Conservation (phyloP, 2,113 vertebrate species). For the Pelodiscus sinensis region DNA sequence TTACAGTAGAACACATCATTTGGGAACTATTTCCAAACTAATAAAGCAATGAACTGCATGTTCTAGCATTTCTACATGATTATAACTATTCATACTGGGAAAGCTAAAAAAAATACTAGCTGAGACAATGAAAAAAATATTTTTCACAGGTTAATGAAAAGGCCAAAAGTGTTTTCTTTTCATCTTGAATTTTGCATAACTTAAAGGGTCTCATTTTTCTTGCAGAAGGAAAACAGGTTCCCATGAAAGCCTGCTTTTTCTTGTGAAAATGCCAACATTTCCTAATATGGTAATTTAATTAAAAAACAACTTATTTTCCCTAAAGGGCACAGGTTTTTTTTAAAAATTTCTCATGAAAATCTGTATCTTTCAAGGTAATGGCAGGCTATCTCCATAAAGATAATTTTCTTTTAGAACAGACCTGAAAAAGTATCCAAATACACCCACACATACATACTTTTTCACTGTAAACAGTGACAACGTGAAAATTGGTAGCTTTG, state of each 20-base stretch:
- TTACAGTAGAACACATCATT: fast-evolving
- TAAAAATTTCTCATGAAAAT: not conserved
- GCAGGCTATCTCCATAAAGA: not conserved
- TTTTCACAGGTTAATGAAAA: not conserved
- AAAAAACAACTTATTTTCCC: conserved; percentile 2
- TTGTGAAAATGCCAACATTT: not conserved
- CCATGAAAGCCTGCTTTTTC: not conserved
- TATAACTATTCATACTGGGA: not conserved
- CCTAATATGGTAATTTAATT: not conserved
- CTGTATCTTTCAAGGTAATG: not conserved
- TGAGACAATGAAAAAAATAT: not conserved
- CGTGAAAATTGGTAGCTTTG: not conserved
- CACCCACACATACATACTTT: not conserved
- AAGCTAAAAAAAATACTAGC: not conserved
- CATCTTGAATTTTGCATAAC: not conserved
- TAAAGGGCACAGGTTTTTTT: not conserved
- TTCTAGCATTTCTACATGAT: not conserved
- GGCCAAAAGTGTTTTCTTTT: not conserved
- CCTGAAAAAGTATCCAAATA: not conserved
- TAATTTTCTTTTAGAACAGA: not conserved
- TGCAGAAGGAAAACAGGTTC: not conserved
- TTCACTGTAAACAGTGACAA: not conserved
- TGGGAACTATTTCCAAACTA: not conserved
- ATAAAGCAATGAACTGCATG: fast-evolving
- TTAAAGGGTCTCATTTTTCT: not conserved